Conservation (phyloP, 2,113 vertebrate species). For the Bos indicus region DNA sequence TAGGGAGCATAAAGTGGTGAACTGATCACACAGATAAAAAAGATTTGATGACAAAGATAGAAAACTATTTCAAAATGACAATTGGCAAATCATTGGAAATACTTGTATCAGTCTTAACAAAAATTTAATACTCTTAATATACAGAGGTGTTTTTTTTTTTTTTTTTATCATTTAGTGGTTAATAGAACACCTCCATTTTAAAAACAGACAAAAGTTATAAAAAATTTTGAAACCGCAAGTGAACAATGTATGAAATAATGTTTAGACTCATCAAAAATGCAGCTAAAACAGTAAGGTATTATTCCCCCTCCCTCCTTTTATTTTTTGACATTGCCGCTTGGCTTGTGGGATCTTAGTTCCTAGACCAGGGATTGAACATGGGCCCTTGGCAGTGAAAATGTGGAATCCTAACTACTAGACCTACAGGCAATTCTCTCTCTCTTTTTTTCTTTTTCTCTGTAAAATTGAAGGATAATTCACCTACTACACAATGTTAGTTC, state of each 20-base stretch:
- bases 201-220: neutral
- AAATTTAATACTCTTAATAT: neutral
- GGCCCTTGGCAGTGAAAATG: neutral
- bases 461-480: neutral
- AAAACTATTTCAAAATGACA: neutral
- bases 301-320: neutral
- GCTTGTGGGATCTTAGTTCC: neutral
- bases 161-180: neutral
- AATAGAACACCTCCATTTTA: neutral
- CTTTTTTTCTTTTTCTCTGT: neutral
- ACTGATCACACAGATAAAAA: neutral
- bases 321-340: neutral
- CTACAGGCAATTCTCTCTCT: neutral
- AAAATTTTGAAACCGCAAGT: neutral
- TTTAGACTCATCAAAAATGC: neutral
- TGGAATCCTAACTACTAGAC: neutral
- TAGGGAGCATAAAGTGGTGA: neutral
- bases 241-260: neutral
- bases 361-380: neutral
- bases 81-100: neutral
- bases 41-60: neutral
- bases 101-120: neutral
- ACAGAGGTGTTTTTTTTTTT: neutral
- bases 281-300: neutral
- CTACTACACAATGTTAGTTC: neutral